A percentile compares a stretch with the other conserved stretches of the same genome.
These are phyloP conservation scores for Lithobates sylvaticus DNA, from an alignment of 2,797 vertebrate genomes.

Conservation along the genomic window DNA sequence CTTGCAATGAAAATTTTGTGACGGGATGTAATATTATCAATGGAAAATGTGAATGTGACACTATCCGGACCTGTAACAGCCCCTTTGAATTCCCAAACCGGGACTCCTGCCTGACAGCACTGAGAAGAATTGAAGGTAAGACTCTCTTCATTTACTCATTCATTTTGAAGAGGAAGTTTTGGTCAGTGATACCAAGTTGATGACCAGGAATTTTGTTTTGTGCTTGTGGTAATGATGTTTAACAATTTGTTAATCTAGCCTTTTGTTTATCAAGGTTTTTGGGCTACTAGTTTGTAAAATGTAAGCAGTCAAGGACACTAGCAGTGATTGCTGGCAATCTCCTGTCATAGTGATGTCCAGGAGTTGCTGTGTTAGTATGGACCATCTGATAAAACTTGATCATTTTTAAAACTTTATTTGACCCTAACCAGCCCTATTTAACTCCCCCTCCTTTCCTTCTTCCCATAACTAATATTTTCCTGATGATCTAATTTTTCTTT, in stretches of 20 bases:
- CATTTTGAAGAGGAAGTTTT: neutral
- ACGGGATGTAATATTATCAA: slow-evolving; percentile 92
- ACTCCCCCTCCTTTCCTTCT: no score
- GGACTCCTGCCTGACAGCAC: slow-evolving; percentile 81
- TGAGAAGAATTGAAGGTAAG: slow-evolving; percentile 90
- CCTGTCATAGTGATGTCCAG: no score
- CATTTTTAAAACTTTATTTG: no score
- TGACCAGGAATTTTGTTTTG: no score
- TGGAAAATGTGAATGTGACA: slow-evolving; percentile 87
- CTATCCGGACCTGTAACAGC: slow-evolving; percentile 88
- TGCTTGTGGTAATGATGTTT: neutral
- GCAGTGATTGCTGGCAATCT: no score
- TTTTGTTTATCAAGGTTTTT: neutral
- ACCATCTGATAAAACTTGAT: no score
- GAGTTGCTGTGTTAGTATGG: no score
- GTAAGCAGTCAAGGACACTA: no score
- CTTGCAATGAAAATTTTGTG: slow-evolving; percentile 91
- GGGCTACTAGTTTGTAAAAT: no score
- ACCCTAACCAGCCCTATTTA: no score
- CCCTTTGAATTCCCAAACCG: slow-evolving; percentile 89
- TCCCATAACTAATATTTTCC: no score
- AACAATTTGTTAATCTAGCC: neutral
- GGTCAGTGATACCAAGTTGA: neutral
- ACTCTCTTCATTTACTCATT: neutral
- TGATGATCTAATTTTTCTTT: no score